Evolutionary conservation across 2,113 vertebrate genomes (phyloP), one percentile per base, ranked within the genome.

Genomic region (Xerus inauris): DNA sequence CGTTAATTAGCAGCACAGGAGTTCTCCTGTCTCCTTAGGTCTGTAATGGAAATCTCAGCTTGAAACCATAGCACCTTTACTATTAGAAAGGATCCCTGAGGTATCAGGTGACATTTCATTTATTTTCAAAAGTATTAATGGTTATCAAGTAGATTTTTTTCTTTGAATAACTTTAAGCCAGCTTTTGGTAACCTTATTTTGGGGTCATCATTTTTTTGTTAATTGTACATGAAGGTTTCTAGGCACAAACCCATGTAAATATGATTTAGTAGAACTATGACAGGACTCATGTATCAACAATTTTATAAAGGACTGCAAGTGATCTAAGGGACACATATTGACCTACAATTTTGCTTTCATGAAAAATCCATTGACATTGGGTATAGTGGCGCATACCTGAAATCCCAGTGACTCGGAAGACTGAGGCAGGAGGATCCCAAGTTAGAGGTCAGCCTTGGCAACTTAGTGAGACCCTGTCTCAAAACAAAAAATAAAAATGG

Each of bases 1-100:
- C 75, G 32, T 94, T 96, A 97, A 95, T 97, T 97, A 97, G 86
- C 26, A 76, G 32, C 87, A 32, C 10, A 71, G 87, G 76, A 92
- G 72, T 64, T 45, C 35, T 69, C 38, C 42, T 82, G 26, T 90
- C 57, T 89, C 62, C 71, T 86, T 84, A 30, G 30, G 40, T 96
- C 75, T 87, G 30, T 96, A 94, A 92, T 95, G 96, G 94, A 86
- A 95, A 95, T 86, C 87, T 95, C 72, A 0, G 81, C 67, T 82
- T 87, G 95, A 95, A 82, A 32, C 30, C 91, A 91, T 71, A 69
- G 90, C 90, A 95, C 87, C 65, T 97, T 88, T 94, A 30, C 72
- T 87, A 49, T 64, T 93, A 64, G 71, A 94, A 91, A 94, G 62
- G 64, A 85, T 64, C 47, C 81, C 59, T 71, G 81, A 90, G 26